These are phyloP conservation scores for Drosophila pandora DNA, from an alignment of 1,140 invertebrate species.

Conservation along the genomic window DNA sequence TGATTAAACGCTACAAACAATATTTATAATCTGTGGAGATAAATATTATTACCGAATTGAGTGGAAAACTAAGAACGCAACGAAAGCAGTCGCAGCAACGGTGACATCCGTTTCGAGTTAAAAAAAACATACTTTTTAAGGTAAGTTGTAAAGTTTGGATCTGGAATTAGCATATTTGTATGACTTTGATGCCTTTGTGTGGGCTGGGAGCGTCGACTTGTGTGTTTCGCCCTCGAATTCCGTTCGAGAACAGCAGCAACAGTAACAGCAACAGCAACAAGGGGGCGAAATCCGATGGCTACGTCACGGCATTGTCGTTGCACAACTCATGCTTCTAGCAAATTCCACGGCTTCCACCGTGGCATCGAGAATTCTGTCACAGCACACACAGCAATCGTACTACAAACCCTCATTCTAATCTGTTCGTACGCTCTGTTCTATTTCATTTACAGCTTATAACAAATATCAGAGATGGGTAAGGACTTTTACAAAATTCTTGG, in stretches of 20 bases:
- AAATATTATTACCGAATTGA: no score
- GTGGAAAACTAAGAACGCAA: not conserved
- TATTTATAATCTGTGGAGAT: not conserved
- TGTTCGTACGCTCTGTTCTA: constrained; percentile 4
- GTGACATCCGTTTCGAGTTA: not conserved
- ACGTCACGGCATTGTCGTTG: constrained; percentile 57
- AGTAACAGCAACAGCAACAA: no score
- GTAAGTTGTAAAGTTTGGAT: not conserved
- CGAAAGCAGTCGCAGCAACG: not conserved
- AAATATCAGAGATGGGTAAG: constrained; percentile 90
- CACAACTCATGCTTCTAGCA: constrained; percentile 73
- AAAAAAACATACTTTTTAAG: not conserved
- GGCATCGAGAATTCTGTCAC: constrained; percentile 13
- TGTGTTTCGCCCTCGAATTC: not conserved
- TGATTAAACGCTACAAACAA: constrained; percentile 21
- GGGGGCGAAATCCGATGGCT: constrained; percentile 1
- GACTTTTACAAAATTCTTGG: constrained; percentile 96
- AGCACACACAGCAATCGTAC: no score
- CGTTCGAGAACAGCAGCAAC: constrained; percentile 18
- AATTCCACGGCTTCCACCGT: constrained; percentile 48
- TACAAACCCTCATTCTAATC: not conserved
- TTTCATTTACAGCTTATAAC: constrained; percentile 22
- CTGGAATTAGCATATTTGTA: not conserved
- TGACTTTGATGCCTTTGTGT: not conserved
- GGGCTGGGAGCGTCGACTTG: not conserved